Conservation (phyloP, 2,797 vertebrate species). For the Florisuga fusca region DNA sequence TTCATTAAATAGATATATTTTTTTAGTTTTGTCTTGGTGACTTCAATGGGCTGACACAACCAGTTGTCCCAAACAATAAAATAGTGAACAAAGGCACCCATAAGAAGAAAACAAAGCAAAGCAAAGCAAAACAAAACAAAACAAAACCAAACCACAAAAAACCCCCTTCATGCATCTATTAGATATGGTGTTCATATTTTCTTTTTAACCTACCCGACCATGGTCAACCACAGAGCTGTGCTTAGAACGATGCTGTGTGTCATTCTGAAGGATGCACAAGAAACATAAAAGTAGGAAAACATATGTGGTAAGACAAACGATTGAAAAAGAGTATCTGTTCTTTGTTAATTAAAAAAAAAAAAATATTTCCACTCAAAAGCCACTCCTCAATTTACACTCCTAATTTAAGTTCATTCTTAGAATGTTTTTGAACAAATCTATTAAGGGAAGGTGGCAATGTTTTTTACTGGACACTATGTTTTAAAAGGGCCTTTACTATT, state of each 20-base stretch:
- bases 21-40: background rate
- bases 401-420: background rate
- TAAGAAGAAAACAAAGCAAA: background rate
- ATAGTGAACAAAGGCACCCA: background rate
- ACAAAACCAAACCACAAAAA: background rate
- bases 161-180: background rate
- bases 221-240: conserved; percentile 86
- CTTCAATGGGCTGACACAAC: background rate
- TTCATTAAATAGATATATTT: background rate
- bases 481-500: background rate
- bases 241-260: conserved; percentile 78
- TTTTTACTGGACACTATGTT: background rate
- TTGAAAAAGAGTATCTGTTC: conserved; percentile 20
- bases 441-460: background rate
- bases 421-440: background rate
- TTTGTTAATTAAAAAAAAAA: background rate
- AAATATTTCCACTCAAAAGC: background rate
- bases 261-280: conserved; percentile 76
- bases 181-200: background rate
- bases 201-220: conserved; percentile 88
- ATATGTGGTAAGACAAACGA: conserved; percentile 43
- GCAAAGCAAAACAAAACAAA: background rate
- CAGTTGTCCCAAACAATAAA: background rate
- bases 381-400: background rate
- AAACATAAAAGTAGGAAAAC: conserved; percentile 69